These are phyloP conservation scores for Pterostichus niger DNA, from an alignment of 2,888 invertebrate species.

Conservation along the genomic window DNA sequence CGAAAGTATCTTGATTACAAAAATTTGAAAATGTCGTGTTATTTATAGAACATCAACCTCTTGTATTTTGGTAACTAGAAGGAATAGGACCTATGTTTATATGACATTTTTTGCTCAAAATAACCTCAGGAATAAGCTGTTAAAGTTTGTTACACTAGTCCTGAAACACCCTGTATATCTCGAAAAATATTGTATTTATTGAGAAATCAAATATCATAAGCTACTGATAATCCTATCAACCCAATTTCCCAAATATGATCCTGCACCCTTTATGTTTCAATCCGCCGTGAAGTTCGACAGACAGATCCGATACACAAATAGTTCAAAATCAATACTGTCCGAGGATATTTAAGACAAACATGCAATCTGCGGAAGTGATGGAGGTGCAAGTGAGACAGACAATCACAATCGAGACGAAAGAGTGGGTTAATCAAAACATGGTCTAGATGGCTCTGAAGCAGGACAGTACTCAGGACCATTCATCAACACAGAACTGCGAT, in stretches of 20 bases:
- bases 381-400: constrained; percentile 38
- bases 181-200: not conserved
- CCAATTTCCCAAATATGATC: constrained; percentile 44
- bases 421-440: constrained; percentile 64
- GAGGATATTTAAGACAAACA: constrained; percentile 65
- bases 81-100: too few species aligned
- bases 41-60: too few species aligned
- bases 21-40: too few species aligned
- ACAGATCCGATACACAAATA: constrained; percentile 58
- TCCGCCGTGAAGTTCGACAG: constrained; percentile 12
- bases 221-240: constrained; percentile 24
- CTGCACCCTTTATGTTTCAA: constrained; percentile 33
- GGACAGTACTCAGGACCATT: constrained; percentile 17
- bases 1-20: too few species aligned
- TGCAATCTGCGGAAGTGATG: constrained; percentile 63
- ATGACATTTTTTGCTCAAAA: too few species aligned
- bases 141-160: too few species aligned
- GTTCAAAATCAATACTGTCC: constrained; percentile 61
- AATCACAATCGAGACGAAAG: constrained; percentile 45
- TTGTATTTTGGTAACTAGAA: too few species aligned
- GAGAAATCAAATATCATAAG: not conserved
- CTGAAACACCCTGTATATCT: too few species aligned
- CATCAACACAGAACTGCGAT: not conserved
- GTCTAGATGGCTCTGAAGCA: constrained; percentile 30
- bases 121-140: too few species aligned